Percentiles rank a stretch among this genome's conserved stretches.
Evolutionary conservation across 2,113 vertebrate genomes (phyloP).

Genomic region (Oenanthe melanoleuca): DNA sequence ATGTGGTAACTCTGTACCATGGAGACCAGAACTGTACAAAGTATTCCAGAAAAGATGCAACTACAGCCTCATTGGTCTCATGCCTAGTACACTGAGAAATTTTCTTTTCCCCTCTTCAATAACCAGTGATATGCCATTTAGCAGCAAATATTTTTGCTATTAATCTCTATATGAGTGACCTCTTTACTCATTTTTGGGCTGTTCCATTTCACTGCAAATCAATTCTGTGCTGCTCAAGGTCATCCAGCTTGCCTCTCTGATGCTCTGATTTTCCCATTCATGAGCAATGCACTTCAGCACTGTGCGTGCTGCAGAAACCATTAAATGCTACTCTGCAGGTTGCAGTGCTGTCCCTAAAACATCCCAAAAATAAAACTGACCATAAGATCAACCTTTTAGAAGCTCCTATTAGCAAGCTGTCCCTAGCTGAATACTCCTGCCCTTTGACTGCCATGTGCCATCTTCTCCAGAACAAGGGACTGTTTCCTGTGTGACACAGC

Average conservation of each 20-base stretch:
- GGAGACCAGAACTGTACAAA: neutral
- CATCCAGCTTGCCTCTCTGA: neutral
- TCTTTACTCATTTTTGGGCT: neutral
- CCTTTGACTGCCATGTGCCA: accelerated
- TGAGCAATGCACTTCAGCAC: neutral
- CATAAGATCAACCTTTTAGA: neutral
- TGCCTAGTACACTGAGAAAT: neutral
- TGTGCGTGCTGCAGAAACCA: neutral
- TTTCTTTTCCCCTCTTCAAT: neutral
- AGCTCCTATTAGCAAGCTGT: neutral
- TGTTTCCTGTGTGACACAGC: neutral
- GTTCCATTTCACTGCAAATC: neutral
- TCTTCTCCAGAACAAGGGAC: neutral
- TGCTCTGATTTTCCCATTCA: neutral
- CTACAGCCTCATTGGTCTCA: neutral
- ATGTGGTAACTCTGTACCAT: neutral
- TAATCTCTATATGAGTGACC: neutral
- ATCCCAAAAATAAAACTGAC: neutral
- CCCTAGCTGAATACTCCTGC: neutral
- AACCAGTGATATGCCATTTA: neutral
- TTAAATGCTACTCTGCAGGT: neutral
- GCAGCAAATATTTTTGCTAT: neutral
- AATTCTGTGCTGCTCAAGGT: neutral
- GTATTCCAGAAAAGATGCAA: neutral
- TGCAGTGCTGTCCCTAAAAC: neutral